Evolutionary conservation across 1,140 invertebrate species (phyloP), one percentile per base, ranked within the genome.

Genomic region (Listronotus bonariensis): DNA sequence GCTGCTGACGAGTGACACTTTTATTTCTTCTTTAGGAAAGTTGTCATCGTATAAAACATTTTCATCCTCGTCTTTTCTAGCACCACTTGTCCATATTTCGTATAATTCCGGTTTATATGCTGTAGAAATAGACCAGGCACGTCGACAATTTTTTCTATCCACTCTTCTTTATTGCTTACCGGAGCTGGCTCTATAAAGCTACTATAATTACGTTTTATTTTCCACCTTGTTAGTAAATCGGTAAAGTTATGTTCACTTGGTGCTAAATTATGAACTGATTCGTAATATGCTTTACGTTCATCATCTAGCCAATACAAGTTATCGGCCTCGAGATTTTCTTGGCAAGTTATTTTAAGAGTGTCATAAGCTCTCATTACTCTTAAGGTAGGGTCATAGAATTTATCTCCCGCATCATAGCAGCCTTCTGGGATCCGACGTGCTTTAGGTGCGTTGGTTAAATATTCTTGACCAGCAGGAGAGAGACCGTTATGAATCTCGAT

Each of bases 91-190:
- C 82, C 82, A 85, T 45, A 80, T 74, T 74, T 85, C 82, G 59
- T 83, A 82, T 2, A 85, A 72, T 45, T 82, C 79, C 26, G 73
- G 72, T 0, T 78, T 74, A 46, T 83, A 81, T 0, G 82, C 84
- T 0, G 78, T 67, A 7, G 77, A 74, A 51, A 79, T 68, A 20
- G 76, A 72, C 75, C 76, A 78, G 8, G 73, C 76, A 14, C 78
- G 82, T 14, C 83, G 79, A 65, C 84, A 86, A 71, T 85, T 79
- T 0, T 79, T 71, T 12, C 76, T 61, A 87, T 86, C 84, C 84
- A 86, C 46, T 77, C 71, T 36, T 78, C 78, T 58, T 84, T 42
- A 17, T 18, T 18, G 6, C 15, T 80, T 9, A 48, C 32, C 0
- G 66, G 52, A 20, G 65, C 45, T 9, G 41, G 43, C 12, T 49